These are phyloP conservation scores for Ochropleura plecta DNA, from an alignment of 2,888 invertebrate genomes.

Conservation along the genomic window DNA sequence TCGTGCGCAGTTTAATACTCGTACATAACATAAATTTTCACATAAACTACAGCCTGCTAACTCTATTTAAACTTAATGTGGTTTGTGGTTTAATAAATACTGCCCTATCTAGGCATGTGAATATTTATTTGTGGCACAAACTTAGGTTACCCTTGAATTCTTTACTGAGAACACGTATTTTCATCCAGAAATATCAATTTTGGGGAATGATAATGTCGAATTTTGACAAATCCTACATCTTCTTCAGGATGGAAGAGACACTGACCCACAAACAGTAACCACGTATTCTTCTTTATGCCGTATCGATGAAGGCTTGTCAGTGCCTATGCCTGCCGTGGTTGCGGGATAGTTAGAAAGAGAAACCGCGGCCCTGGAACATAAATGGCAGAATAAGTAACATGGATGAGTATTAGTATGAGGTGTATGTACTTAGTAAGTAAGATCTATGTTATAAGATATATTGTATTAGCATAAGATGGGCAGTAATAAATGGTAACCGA, in stretches of 20 bases:
- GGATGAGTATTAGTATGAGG: too few species aligned
- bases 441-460: too few species aligned
- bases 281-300: too few species aligned
- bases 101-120: constrained; percentile 34
- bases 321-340: too few species aligned
- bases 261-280: too few species aligned
- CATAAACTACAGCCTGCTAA: constrained; percentile 46
- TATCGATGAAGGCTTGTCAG: too few species aligned
- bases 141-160: constrained; percentile 41
- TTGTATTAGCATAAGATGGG: too few species aligned
- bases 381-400: too few species aligned
- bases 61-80: constrained; percentile 41
- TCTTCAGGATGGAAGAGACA: background rate
- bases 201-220: constrained; percentile 65
- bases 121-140: constrained; percentile 35
- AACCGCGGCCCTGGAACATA: too few species aligned
- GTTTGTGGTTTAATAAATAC: constrained; percentile 35
- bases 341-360: too few species aligned
- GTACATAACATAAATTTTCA: constrained; percentile 49
- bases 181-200: constrained; percentile 70
- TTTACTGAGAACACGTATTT: constrained; percentile 66
- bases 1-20: constrained; percentile 44
- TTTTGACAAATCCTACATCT: constrained; percentile 62
- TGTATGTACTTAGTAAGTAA: too few species aligned
- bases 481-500: too few species aligned